A percentile compares a stretch with the other conserved stretches of the same genome.
Evolutionary conservation across 2,797 vertebrate species (phyloP).

Genomic region (Crocidura indochinensis): DNA sequence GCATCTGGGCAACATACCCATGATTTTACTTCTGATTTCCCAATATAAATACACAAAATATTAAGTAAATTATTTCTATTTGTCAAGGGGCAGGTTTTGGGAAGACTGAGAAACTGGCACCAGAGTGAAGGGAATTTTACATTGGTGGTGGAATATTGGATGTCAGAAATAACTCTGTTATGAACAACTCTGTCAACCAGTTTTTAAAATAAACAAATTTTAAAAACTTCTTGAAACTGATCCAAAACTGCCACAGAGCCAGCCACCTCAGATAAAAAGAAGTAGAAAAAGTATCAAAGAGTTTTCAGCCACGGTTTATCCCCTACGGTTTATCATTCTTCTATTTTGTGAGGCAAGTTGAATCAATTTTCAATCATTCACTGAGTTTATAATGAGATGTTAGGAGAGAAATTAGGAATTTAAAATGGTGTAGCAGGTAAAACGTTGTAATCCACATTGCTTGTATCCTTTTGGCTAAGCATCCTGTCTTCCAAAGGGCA

Average conservation of each 20-base stretch:
- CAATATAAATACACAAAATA: too few relatives aligned
- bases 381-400: not conserved
- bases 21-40: too few relatives aligned
- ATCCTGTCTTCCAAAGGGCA: not conserved
- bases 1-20: too few relatives aligned
- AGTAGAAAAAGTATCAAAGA: not conserved
- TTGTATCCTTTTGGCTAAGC: not conserved
- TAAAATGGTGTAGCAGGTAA: not conserved
- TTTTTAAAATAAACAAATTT: too few relatives aligned
- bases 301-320: not conserved
- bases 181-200: too few relatives aligned
- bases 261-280: not conserved
- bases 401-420: not conserved
- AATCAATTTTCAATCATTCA: not conserved
- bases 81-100: too few relatives aligned
- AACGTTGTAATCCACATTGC: not conserved
- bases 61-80: too few relatives aligned
- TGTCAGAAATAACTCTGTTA: too few relatives aligned
- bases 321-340: not conserved
- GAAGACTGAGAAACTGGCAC: too few relatives aligned
- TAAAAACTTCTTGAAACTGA: not conserved
- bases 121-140: too few relatives aligned
- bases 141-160: too few relatives aligned
- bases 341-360: not conserved
- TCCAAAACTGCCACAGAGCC: not conserved